Evolutionary conservation across 2,113 vertebrate genomes (phyloP), one percentile per base, ranked within the genome.

Genomic region (Diadophis punctatus): DNA sequence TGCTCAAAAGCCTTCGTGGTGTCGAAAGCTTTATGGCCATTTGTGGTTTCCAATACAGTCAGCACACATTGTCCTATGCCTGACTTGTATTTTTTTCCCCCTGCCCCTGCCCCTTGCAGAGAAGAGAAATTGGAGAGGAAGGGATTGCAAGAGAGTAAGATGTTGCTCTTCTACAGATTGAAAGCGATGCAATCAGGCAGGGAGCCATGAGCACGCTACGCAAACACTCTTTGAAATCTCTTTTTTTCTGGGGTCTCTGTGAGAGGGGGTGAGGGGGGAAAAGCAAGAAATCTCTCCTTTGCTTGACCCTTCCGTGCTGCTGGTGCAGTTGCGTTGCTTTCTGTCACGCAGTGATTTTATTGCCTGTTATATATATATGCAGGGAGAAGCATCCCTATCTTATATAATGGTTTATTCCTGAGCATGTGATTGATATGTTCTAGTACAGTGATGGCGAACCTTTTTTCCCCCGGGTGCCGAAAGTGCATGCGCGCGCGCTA

Each of bases 201-300:
- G 56, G 56, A 58, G 23, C 56, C 23, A 9, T 58, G 23, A 27
- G 56, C 8, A 3, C 1, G 7, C 8, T 27, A 27, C 27, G 56
- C 56, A 60, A 27, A 60, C 56, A 60, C 56, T 60, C 56, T 68
- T 68, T n/a, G 12, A 68, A 68, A 68, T 68, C 11, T 68, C 27
- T 68, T 60, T 30, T 60, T 60, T 6, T 16, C 63, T 30, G n/a
- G 12, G 11, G 12, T 68, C 63, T n/a, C 63, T n/a, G 63, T 16
- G 63, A 16, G 8, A 12, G 27, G 27, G 11, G 11, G 0, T 34
- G 63, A 3, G 63, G n/a, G 5, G 14, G 2, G 1, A 1, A n/a
- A 74, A 74, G n/a, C 63, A 34, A 34, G 30, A 14, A 34, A 34
- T 34, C 14, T 74, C 63, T 74, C 63, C 18, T 16, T 68, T n/a